Conservation (phyloP, 2,113 vertebrate species). For the Perca schrenkii region DNA sequence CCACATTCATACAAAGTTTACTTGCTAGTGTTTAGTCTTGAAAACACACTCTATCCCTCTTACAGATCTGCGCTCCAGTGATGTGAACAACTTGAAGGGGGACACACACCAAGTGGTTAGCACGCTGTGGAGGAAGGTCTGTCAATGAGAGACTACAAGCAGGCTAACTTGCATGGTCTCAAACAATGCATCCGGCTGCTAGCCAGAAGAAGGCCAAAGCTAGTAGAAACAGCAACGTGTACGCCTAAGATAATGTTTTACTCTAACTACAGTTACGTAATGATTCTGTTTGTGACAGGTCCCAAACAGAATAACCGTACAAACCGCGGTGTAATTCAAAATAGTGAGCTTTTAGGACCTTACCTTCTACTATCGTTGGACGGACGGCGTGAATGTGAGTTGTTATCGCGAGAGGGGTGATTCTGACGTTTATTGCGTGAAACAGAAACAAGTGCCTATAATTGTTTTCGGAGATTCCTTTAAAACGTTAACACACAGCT, state of each 20-base stretch:
- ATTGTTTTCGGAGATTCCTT: not conserved
- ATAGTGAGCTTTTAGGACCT: conserved; percentile 85
- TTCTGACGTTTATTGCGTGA: not conserved
- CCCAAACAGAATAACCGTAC: rapidly evolving
- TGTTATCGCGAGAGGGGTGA: conserved; percentile 77
- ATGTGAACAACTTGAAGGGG: not conserved
- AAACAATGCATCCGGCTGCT: not conserved
- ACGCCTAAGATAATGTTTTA: rapidly evolving
- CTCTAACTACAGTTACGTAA: rapidly evolving
- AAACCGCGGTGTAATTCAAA: conserved; percentile 23
- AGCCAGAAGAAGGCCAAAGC: not conserved
- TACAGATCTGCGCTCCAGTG: not conserved
- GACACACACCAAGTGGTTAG: not conserved
- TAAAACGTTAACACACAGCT: not conserved
- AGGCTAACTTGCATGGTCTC: conserved; percentile 45
- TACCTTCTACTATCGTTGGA: conserved; percentile 68
- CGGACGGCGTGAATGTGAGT: not conserved
- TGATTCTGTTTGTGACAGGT: too few species aligned
- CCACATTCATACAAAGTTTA: not conserved
- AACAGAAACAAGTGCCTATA: too few species aligned
- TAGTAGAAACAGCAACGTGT: rapidly evolving
- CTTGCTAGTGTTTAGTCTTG: not conserved
- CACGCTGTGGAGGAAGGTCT: not conserved
- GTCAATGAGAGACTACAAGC: not conserved
- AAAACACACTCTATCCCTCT: not conserved